Conservation (phyloP, 2,113 vertebrate species). For the Eurypyga helias region DNA sequence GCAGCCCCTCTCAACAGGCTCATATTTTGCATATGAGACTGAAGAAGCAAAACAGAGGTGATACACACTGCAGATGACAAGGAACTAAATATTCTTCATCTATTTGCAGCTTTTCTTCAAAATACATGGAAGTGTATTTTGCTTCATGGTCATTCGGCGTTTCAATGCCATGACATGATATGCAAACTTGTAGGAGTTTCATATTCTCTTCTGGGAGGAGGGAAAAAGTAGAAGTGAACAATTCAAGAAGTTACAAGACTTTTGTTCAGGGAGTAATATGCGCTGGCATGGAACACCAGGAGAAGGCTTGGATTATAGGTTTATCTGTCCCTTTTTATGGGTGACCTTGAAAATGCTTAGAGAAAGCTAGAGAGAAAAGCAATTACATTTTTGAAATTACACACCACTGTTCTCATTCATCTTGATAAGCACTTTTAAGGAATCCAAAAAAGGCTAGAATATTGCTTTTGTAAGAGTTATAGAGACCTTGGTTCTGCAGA, state of each 20-base stretch:
- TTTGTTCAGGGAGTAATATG: background rate
- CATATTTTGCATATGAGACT: background rate
- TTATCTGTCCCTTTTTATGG: conserved; percentile 35
- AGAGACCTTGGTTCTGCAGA: conserved; percentile 58
- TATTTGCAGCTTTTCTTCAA: background rate
- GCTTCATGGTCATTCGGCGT: background rate
- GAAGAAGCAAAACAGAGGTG: background rate
- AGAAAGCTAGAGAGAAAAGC: conserved; percentile 77
- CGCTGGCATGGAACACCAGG: background rate
- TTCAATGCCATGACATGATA: background rate
- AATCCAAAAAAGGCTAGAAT: conserved; percentile 71
- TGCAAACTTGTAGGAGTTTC: background rate
- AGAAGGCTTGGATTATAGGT: conserved; percentile 45
- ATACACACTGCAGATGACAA: background rate
- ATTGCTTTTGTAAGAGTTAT: conserved; percentile 67
- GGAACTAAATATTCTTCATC: background rate
- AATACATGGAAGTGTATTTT: background rate
- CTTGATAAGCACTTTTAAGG: conserved; percentile 84
- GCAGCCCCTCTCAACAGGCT: background rate
- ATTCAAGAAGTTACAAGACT: background rate
- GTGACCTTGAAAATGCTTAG: conserved; percentile 78
- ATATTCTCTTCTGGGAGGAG: background rate
- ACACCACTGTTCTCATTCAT: conserved; percentile 81
- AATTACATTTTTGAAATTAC: conserved; percentile 86
- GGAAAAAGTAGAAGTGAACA: background rate